Evolutionary conservation across 2,888 invertebrate genomes (phyloP).

Genomic region (Teleiodes luculella): DNA sequence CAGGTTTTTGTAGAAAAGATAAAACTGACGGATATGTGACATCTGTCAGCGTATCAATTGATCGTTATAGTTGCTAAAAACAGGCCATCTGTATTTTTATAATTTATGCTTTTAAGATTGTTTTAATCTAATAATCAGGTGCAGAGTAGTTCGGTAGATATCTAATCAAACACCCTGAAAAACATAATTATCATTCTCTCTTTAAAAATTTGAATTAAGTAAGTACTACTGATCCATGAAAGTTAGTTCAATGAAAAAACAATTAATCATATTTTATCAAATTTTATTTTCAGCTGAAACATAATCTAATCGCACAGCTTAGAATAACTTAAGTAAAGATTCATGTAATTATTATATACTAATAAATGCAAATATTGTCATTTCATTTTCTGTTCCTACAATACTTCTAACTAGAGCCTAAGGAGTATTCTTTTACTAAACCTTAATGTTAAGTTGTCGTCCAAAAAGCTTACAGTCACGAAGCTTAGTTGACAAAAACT

Average conservation of each 20-base stretch:
- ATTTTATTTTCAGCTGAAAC: neutral
- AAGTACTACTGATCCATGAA: too few relatives aligned
- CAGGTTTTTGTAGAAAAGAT: too few relatives aligned
- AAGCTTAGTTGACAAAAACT: slow-evolving; percentile 32
- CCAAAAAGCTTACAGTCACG: slow-evolving; percentile 25
- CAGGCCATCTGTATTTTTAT: too few relatives aligned
- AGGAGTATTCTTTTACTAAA: neutral
- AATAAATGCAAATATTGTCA: slow-evolving; percentile 16
- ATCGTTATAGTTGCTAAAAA: too few relatives aligned
- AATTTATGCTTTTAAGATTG: too few relatives aligned
- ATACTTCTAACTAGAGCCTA: neutral
- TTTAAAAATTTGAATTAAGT: too few relatives aligned
- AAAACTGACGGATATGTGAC: too few relatives aligned
- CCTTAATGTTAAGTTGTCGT: slow-evolving; percentile 24
- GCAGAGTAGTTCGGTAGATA: too few relatives aligned
- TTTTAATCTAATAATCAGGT: too few relatives aligned
- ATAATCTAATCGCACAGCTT: slow-evolving; percentile 13
- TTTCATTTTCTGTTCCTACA: slow-evolving; percentile 7
- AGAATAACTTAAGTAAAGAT: slow-evolving; percentile 5
- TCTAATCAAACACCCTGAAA: too few relatives aligned
- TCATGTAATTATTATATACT: neutral
- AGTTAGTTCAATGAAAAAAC: neutral
- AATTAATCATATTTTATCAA: neutral
- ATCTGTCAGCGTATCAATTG: too few relatives aligned
- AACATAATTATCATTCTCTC: too few relatives aligned